Evolutionary conservation across 2,113 vertebrate species (phyloP).

Genomic region (Ardeotis arabs): DNA sequence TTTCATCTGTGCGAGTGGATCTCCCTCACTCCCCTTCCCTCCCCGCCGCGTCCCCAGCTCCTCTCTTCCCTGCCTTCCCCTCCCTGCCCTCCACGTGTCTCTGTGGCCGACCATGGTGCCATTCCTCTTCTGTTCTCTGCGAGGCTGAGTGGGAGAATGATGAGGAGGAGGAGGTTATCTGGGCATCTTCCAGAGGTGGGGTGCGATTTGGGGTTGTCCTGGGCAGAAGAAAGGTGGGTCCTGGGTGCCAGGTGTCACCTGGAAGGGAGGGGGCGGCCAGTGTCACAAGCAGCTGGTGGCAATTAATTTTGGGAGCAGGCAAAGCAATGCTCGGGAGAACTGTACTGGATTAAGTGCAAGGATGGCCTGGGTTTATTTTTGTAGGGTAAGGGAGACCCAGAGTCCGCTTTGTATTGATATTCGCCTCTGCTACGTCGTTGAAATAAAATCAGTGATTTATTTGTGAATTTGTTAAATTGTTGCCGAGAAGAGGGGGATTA

Average conservation of each 20-base stretch:
- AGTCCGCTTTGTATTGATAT: background rate
- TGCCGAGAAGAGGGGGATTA: background rate
- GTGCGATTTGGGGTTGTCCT: background rate
- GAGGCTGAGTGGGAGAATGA: background rate
- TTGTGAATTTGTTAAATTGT: slow-evolving; percentile 44
- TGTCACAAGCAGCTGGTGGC: background rate
- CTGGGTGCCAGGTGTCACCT: background rate
- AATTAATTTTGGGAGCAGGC: background rate
- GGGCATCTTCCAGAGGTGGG: background rate
- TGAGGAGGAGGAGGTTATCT: background rate
- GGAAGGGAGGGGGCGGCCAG: background rate
- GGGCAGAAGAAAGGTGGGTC: background rate
- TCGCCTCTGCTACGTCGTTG: background rate
- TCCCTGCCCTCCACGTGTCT: slow-evolving; percentile 23
- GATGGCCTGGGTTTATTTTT: background rate
- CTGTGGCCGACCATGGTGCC: slow-evolving; percentile 35
- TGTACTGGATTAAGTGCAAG: background rate
- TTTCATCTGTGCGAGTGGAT: slow-evolving; percentile 60
- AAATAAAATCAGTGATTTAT: slow-evolving; percentile 50
- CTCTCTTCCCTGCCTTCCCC: background rate
- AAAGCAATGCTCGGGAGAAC: background rate
- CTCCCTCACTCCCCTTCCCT: background rate
- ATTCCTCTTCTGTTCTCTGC: slow-evolving; percentile 10
- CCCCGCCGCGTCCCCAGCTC: background rate
- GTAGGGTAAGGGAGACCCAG: background rate